Base-by-base conservation (phyloP, 2,888 invertebrate genomes). In the Antitype chi region DNA sequence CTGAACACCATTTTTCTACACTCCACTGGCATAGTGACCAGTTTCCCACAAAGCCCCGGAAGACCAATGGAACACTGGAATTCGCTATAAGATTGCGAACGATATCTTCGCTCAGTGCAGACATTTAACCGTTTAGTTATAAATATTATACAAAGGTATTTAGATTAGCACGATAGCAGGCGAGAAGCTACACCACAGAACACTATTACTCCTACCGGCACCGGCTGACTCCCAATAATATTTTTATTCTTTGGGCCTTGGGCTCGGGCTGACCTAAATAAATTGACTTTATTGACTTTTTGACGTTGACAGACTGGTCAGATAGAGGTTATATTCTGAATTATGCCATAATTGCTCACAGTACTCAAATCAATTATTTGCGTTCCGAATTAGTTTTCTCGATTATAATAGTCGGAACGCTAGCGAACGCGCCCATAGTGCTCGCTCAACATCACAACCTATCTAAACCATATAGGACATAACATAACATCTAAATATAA, bases 11-110 rank as follows among this genome's bases (percentile, higher is more conserved):
- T 83, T 98, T 97, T 63, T 97, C 94, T 49, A 97, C 89, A 88
- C 92, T 93, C 98, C 98, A 98, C 53, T 97, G 92, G 78, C 97
- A 91, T 76, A 97, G 89, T 62, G 97, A 91, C 97, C 98, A 98
- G 80, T 94, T 92, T 77, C 94, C 94, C 81, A 98, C 92, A 89
- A 96, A 94, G 67, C 95, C 94, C 84, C 94, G 95, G 76, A 98
- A 96, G 59, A 97, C 87, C 69, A 98, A 82, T 3, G 98, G 98
- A 2, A 91, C 89, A 78, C 89, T 91, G 62, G 91, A 82, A 83
- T 93, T 94, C 32, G 85, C 77, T 75, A 91, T 88, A 72, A 95
- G 81, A 81, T 88, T 93, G 32, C 91, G 90, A 75, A 94, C 86
- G 57, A 91, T 77, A 72, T 94, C 93, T 78, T 93, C 94, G 70